Base-by-base conservation (phyloP, 2,113 vertebrate species). In the Paracanthobrama guichenoti region DNA sequence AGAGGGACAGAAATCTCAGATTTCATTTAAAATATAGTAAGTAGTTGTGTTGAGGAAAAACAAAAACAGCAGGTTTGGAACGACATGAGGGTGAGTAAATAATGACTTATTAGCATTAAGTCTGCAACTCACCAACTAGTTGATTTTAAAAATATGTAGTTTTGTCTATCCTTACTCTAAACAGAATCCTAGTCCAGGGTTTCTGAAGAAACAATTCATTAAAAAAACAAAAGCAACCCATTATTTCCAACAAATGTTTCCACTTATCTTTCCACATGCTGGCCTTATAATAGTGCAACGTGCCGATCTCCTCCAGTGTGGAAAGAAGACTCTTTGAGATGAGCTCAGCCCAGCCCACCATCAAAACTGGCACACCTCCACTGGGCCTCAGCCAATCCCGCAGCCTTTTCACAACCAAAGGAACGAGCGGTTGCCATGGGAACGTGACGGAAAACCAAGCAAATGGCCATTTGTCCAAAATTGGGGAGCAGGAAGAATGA, bases 331-430 rank as follows among this genome's bases (percentile, higher is more conserved):
- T 59, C 50, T 79, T 84, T 81, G 71, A 64, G 82, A 86, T 73
- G 62, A 79, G 73, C 35, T 78, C 28, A 69, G 73, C 55, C 74
- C 86, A 62, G 81, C 84, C 84, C 83, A 84, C 72, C 59, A 59
- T 90, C 93, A 92, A 90, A 93, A 92, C 93, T 95, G 94, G 94
- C 94, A 92, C 93, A 92, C 88, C 85, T 77, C 94, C 93, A 88
- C 88, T 93, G 95, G 94, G 93, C 91, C 90, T 81, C 89, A 90
- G 94, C 95, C 95, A 96, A 95, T 94, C 93, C 92, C 89, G 89
- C 92, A 93, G 93, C 93, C 92, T 92, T 93, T 95, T 93, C 92
- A 86, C 74, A 88, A 88, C 90, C 83, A 90, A 90, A 78, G 80
- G 94, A 94, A 93, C 88, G 93, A 76, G 73, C 55, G 5, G 94